Conservation (phyloP, 2,797 vertebrate genomes). For the Crocidura indochinensis region DNA sequence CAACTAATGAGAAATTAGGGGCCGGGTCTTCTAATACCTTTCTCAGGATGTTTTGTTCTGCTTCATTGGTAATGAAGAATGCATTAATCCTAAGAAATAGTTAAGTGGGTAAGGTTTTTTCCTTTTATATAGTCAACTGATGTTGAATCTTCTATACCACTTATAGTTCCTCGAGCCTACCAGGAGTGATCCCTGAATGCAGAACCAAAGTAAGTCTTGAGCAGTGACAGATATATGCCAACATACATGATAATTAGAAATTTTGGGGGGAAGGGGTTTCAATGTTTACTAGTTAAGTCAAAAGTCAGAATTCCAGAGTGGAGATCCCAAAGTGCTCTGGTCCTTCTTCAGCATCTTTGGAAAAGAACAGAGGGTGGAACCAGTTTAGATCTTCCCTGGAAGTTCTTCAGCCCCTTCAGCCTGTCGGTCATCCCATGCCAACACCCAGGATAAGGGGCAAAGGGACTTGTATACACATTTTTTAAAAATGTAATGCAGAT, state of each 20-base stretch:
- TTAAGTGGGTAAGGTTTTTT: too few relatives aligned
- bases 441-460: slow-evolving; percentile 79
- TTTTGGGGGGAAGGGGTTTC: slow-evolving; percentile 23
- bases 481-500: too few relatives aligned
- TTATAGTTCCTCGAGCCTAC: too few relatives aligned
- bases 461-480: too few relatives aligned
- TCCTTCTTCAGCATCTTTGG: slow-evolving; percentile 23
- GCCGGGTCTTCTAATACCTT: neutral
- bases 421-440: slow-evolving; percentile 92
- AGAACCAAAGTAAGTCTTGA: too few relatives aligned
- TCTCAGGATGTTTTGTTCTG: neutral
- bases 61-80: neutral
- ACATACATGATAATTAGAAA: too few relatives aligned
- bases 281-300: slow-evolving; percentile 76
- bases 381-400: slow-evolving; percentile 93
- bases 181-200: too few relatives aligned
- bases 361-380: neutral
- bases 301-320: slow-evolving; percentile 65
- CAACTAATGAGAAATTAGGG: neutral
- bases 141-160: too few relatives aligned
- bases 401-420: slow-evolving; percentile 93
- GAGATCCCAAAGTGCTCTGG: slow-evolving; percentile 23
- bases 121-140: neutral
- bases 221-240: too few relatives aligned
- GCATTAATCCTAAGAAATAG: too few relatives aligned